Evolutionary conservation across 2,113 vertebrate genomes (phyloP), one percentile per base, ranked within the genome.

Genomic region (Actenoides hombroni): DNA sequence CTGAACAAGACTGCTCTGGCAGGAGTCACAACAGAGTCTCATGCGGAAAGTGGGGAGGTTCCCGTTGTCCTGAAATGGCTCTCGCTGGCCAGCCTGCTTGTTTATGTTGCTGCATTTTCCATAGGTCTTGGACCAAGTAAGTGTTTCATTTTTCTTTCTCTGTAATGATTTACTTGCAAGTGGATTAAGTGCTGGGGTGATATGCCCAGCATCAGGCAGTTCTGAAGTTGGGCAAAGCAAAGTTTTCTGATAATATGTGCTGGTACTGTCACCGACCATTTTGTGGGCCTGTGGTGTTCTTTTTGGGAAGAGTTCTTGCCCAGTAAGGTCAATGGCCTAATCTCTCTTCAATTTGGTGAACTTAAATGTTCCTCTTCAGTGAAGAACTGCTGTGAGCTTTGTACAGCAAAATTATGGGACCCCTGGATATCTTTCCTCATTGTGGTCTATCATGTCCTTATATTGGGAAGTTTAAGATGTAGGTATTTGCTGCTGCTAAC

Each of bases 51-150:
- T 21, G 49, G 4, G 4, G 95, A 97, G 9, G 82, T 98, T 61
- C 98, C 98, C 2, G n/a, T 96, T n/a, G 95, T 97, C 65, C 95
- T 99, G 92, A 99, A 99, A 96, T 99, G 99, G 99, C 97, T 99
- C 6, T 99, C 98, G 2, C 94, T 99, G 91, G 98, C 98, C 97
- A 99, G 99, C 90, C 97, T 99, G 83, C 98, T 99, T 95, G 95
- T 98, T 77, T 99, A 98, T 67, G 98, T 99, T 77, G 99, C 99
- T 83, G 99, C 98, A 61, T 99, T 99, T 98, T 99, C 99, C 82
- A 97, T 99, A 95, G 98, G 99, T 96, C 98, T 99, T 61, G 99
- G 99, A 95, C 99, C 99, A 98, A 99, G 99, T 99, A 98, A 99
- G 99, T 98, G 84, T 85, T 94, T 94, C 4, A 28, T 74, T 90